Evolutionary conservation across 1,140 invertebrate genomes (phyloP), one percentile per base, ranked within the genome.

Genomic region (Myzus persicae): DNA sequence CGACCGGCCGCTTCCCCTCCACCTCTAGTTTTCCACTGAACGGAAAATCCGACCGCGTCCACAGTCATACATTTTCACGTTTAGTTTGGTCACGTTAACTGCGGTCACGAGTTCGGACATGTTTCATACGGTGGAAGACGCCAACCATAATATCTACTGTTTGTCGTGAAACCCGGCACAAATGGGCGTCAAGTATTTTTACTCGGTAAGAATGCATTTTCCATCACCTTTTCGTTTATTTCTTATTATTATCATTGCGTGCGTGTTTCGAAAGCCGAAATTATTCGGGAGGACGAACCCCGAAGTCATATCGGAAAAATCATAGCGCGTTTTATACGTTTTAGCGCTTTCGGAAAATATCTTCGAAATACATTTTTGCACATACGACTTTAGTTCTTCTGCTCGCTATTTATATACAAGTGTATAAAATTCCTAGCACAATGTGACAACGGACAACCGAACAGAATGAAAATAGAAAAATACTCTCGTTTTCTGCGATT

Each of bases 141-240:
- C 24, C 67, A 81, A 54, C 36, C 44, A 9, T 51, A 82, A 48
- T 38, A 82, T 81, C 26, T 46, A 31, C 40, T 48, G 38, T 82
- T 84, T 31, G 48, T 89, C 88, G 67, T 92, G 91, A 92, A 81
- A 92, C 42, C 76, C 59, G 67, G 11, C 42, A 48, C 91, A 92
- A 92, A 92, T 92, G 91, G 76, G n/a, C 67, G 42, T 92, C n/a
- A 82, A 92, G 91, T 92, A 44, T 82, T 48, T 48, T 38, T 82
- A 48, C 42, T 84, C 67, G 91, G 91, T 92, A 92, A 92, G 91
- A 81, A 81, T 36, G 1, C 24, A 51, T 40, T 90, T 84, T 42
- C 40, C 40, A 4, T 84, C 1, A 11, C 8, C 38, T 40, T 42
- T 31, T 44, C 40, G 26, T 44, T 40, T 84, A 40, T n/a, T 76